A percentile compares a stretch with the other conserved stretches of the same genome.
phyloP scores from a whole-genome alignment of 2,797 vertebrate genomes.

The Eutrigla gurnardus region DNA sequence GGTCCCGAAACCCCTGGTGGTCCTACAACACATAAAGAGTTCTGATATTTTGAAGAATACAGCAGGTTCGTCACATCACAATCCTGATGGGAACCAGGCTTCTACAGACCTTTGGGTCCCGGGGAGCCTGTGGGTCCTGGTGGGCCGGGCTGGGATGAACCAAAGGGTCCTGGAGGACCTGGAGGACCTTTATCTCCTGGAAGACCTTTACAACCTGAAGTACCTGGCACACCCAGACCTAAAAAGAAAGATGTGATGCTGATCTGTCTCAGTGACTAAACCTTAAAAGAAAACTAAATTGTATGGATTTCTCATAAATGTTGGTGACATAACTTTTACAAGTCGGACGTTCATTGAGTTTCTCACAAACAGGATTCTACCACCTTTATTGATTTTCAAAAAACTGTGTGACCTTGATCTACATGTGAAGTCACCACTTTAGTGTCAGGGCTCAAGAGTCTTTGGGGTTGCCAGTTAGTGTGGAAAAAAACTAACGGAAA shows the following conservation, averaged over 20 bases:
- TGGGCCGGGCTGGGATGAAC: slow-evolving; percentile 63
- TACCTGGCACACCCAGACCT: slow-evolving; percentile 71
- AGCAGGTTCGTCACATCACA: neutral
- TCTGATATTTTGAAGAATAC: neutral
- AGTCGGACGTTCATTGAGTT: neutral
- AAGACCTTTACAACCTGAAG: slow-evolving; percentile 62
- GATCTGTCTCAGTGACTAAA: neutral
- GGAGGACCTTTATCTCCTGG: slow-evolving; percentile 73
- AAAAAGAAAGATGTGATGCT: neutral
- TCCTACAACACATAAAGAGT: slow-evolving; percentile 59
- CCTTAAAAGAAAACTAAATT: neutral
- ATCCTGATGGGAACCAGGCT: neutral
- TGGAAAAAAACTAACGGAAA: too few species aligned
- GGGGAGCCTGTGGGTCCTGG: slow-evolving; percentile 67
- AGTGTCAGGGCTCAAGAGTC: too few species aligned
- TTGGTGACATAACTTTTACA: neutral
- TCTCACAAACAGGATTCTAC: neutral
- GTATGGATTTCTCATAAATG: neutral
- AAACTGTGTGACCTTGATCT: neutral
- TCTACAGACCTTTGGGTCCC: slow-evolving; percentile 72
- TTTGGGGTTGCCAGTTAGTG: too few species aligned
- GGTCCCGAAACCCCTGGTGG: slow-evolving; percentile 69
- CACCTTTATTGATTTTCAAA: neutral
- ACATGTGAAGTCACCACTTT: neutral
- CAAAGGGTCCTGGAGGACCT: slow-evolving; percentile 68